These are phyloP conservation scores for Platerodrilus igneus DNA, from an alignment of 2,888 invertebrate species.

Conservation along the genomic window DNA sequence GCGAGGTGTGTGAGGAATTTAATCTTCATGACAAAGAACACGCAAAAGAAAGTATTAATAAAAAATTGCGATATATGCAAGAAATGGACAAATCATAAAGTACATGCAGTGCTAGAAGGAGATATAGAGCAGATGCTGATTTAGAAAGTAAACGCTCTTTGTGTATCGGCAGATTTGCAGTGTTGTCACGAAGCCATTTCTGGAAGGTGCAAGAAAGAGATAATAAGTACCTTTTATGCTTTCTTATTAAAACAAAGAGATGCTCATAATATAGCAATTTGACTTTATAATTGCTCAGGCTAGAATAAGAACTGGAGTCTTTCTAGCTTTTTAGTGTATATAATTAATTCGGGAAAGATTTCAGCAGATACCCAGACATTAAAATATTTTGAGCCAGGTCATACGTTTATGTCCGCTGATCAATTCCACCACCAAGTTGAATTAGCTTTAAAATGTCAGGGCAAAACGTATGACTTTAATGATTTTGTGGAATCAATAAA, in stretches of 20 bases:
- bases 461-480: slow-evolving; percentile 20
- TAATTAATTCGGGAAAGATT: slow-evolving; percentile 18
- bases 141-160: too few relatives aligned
- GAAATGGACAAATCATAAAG: too few relatives aligned
- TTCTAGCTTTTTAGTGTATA: slow-evolving; percentile 21
- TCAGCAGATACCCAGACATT: slow-evolving; percentile 14
- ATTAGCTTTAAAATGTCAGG: slow-evolving; percentile 7
- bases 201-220: slow-evolving; percentile 13
- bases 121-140: too few relatives aligned
- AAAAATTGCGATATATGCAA: too few relatives aligned
- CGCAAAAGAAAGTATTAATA: too few relatives aligned
- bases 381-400: slow-evolving; percentile 21
- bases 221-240: slow-evolving; percentile 19
- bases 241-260: slow-evolving; percentile 19
- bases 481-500: slow-evolving; percentile 26
- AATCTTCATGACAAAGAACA: too few relatives aligned
- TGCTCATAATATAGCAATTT: slow-evolving; percentile 16
- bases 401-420: slow-evolving; percentile 20
- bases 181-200: slow-evolving; percentile 16
- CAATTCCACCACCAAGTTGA: slow-evolving; percentile 22
- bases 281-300: slow-evolving; percentile 24
- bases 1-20: too few relatives aligned
- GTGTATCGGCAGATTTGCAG: too few relatives aligned
- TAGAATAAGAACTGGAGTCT: slow-evolving; percentile 24
- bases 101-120: too few relatives aligned